Evolutionary conservation across 2,888 invertebrate species (phyloP), one percentile per base, ranked within the genome.

Genomic region (Ectemnius lituratus): DNA sequence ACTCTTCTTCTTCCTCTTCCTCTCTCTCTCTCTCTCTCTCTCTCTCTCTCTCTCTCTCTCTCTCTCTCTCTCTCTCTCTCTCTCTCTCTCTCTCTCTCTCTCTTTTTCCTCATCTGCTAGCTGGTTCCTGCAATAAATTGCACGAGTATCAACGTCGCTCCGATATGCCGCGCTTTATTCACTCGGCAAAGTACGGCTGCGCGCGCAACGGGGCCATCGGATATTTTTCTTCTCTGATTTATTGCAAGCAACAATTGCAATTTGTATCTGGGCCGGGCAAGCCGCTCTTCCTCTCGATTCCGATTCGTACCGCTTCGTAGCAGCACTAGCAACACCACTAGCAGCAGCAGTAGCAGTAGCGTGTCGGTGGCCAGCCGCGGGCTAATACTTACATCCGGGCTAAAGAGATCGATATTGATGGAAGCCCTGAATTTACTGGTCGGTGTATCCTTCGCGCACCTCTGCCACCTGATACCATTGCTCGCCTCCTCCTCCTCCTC

Each of bases 91-190:
- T n/a, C 52, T 52, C 52, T 14, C 16, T 14, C 52, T 1, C 52
- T 52, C 52, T 52, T 16, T 5, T 52, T 52, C 52, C 14, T 14
- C 52, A 14, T 52, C 60, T 23, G 20, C 20, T 18, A 11, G 45
- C 14, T 45, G 45, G 37, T 23, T 66, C 58, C 47, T 14, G 70
- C 59, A 28, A 74, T 70, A 70, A 74, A 70, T 70, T 66, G 68
- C 16, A n/a, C 69, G 47, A 28, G 60, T 58, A 67, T 72, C 67
- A 68, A 68, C 61, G 72, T 68, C 67, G 49, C 6, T 11, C 16
- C 37, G 57, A 45, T 58, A 16, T 52, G 45, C 37, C 37, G 49
- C 18, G 60, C 49, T 23, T 68, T 52, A 58, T 62, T 65, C 70
- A 46, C 62, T 56, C 57, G 70, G 49, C n/a, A 49, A 45, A 16